Evolutionary conservation across 2,888 invertebrate genomes (phyloP).

Genomic region (Euzetes globulus): DNA sequence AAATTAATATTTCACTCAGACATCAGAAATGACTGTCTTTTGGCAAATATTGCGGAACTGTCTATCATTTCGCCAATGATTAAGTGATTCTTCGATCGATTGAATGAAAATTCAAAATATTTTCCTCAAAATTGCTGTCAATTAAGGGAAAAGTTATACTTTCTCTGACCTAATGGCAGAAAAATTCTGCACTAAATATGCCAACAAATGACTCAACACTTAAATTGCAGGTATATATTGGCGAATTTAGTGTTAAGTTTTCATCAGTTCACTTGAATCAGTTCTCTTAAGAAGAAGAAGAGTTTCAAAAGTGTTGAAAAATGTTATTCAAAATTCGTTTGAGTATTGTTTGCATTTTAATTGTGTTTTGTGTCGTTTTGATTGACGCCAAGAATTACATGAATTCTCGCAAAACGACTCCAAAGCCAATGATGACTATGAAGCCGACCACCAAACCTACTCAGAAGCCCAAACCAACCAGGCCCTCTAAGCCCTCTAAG

Average conservation of each 20-base stretch:
- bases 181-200: no score
- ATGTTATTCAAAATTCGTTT: not conserved
- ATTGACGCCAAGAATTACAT: not conserved
- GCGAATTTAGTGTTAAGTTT: no score
- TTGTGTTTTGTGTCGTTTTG: not conserved
- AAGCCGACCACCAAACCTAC: not conserved
- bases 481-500: not conserved
- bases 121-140: no score
- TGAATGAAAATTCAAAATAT: not conserved
- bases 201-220: no score
- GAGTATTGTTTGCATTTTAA: not conserved
- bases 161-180: no score
- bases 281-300: no score
- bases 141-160: no score
- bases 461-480: not conserved
- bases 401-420: not conserved
- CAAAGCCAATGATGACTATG: not conserved
- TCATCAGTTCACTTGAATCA: no score
- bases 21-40: no score
- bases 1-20: not conserved
- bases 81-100: slow-evolving; percentile 5
- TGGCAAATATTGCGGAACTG: no score
- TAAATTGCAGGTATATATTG: no score
- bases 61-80: no score
- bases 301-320: not conserved